Evolutionary conservation across 2,888 invertebrate species (phyloP).

Genomic region (Eumerus sabulonum): DNA sequence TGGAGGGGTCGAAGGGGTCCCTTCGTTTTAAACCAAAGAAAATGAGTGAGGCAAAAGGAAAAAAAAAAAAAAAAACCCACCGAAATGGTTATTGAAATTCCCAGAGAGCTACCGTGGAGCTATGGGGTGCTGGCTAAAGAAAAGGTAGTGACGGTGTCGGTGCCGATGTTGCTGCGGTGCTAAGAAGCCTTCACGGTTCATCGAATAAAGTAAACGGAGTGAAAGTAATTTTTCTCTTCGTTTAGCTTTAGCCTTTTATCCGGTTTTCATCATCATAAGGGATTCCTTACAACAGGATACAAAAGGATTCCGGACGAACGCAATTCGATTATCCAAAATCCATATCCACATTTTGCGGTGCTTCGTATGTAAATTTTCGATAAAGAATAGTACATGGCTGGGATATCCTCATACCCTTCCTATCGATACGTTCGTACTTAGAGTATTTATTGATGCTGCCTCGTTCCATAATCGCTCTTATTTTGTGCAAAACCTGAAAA

Average conservation of each 20-base stretch:
- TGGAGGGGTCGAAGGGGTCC: conserved; percentile 34
- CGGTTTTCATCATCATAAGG: conserved; percentile 64
- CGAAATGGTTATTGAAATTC: conserved; percentile 59
- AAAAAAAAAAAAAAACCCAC: conserved; percentile 14
- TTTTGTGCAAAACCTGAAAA: conserved; percentile 49
- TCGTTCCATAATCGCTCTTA: conserved; percentile 39
- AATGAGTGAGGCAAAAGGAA: background rate
- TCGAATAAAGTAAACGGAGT: conserved; percentile 62
- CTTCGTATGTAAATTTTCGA: conserved; percentile 66
- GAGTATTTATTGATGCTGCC: conserved; percentile 6
- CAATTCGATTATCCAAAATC: conserved; percentile 68
- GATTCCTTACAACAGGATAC: conserved; percentile 63
- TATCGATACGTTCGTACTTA: background rate
- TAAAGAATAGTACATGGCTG: conserved; percentile 12
- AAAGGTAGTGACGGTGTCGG: background rate
- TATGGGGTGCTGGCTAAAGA: background rate
- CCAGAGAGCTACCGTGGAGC: conserved; percentile 30
- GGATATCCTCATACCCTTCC: no score
- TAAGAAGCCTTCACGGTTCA: conserved; percentile 40
- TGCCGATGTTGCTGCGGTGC: no score
- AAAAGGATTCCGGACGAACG: conserved; percentile 68
- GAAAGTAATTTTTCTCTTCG: conserved; percentile 68
- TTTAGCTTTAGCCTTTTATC: conserved; percentile 67
- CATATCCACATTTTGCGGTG: conserved; percentile 67
- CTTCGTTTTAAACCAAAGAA: background rate